Conservation (phyloP, 2,113 vertebrate genomes). For the Meleagris gallopavo region DNA sequence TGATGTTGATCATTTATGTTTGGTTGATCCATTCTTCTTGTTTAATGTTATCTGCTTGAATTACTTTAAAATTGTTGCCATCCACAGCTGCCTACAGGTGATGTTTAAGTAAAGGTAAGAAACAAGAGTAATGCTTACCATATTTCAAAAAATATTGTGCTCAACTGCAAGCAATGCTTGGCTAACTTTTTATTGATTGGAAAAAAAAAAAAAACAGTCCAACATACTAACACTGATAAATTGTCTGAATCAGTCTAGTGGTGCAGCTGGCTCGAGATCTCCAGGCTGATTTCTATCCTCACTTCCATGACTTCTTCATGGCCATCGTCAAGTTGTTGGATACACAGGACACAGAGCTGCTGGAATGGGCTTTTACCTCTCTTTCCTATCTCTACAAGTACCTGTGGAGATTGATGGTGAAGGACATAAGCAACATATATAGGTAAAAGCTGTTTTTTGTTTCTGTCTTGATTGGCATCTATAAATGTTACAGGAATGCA, state of each 20-base stretch:
- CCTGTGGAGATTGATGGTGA: constrained; percentile 95
- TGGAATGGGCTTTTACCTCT: constrained; percentile 95
- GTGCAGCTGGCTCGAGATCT: constrained; percentile 96
- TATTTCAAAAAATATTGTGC: neutral
- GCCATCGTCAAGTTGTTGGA: constrained; percentile 89
- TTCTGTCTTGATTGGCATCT: neutral
- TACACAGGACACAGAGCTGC: constrained; percentile 91
- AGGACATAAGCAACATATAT: constrained; percentile 93
- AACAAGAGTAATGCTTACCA: neutral
- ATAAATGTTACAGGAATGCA: neutral
- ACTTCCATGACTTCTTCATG: constrained; percentile 93
- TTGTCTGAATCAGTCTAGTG: constrained; percentile 84
- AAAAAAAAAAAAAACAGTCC: neutral
- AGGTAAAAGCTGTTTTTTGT: constrained; percentile 75
- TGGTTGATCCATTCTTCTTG: neutral
- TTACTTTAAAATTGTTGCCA: neutral
- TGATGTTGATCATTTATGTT: neutral
- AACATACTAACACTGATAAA: neutral
- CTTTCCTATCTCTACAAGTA: constrained; percentile 98
- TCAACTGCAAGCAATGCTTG: neutral
- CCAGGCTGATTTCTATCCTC: constrained; percentile 95
- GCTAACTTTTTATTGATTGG: neutral
- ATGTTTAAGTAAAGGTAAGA: neutral
- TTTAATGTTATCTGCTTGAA: neutral
- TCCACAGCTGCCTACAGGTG: neutral